Evolutionary conservation across 1,140 invertebrate species (phyloP), one percentile per base, ranked within the genome.

Genomic region (Zaprionus ornatus): DNA sequence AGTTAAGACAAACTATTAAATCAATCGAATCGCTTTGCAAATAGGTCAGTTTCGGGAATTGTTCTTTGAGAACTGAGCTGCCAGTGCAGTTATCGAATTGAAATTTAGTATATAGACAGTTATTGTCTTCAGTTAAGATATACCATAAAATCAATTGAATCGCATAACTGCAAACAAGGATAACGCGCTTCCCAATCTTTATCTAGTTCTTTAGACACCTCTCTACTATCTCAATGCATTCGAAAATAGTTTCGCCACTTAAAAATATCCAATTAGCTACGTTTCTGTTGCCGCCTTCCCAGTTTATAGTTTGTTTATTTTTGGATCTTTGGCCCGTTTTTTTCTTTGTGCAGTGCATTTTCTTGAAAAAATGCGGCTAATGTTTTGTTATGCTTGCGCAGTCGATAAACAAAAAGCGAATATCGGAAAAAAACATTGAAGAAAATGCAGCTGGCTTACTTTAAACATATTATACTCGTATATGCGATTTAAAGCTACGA

Each of bases 231-330:
- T 27, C 23, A 10, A 50, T 50, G 19, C 45, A 40, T 40, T 40
- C 37, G 3, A 63, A 66, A 66, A 66, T 66, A 66, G 40, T 21
- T 62, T 50, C 67, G 25, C 50, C 27, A 23, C 59, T 35, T 50
- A 63, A 35, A 25, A 72, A 84, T 80, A 87, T 88, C 84, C 77
- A 88, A 87, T 87, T 87, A 88, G 77, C 76, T 74, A 52, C 60
- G 50, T 73, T 82, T 71, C 62, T 80, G 37, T 3, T 54, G 50
- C n/a, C 19, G 27, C 15, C 50, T 65, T 21, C 27, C 45, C 15
- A 64, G 62, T 61, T 66, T 61, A 69, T 61, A 69, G 61, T 50
- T 69, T 74, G 57, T 84, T 71, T 87, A 80, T 87, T 88, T 87
- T 74, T 88, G 83, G 83, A 60, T 75, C 55, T 63, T 60, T 15